Percentiles rank a stretch among this genome's conserved stretches.
Evolutionary conservation across 2,113 vertebrate genomes (phyloP).

Genomic region (Nipponia nippon): DNA sequence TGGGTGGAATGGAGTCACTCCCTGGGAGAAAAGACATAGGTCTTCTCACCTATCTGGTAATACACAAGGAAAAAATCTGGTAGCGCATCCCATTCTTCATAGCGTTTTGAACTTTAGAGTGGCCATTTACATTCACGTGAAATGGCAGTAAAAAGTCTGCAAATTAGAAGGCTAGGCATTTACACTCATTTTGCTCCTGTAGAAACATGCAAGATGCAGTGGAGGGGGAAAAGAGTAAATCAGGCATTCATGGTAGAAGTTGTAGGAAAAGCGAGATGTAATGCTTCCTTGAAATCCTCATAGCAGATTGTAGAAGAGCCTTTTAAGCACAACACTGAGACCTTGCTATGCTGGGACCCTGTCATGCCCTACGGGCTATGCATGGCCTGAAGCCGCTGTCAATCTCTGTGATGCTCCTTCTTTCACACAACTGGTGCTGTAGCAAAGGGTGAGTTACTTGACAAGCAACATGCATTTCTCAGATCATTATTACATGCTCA

Average conservation of each 20-base stretch:
- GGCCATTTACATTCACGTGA: not conserved
- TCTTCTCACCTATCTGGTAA: not conserved
- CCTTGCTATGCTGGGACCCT: not conserved
- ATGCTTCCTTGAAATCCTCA: not conserved
- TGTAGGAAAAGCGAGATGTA: not conserved
- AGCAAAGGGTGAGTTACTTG: not conserved
- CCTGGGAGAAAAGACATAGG: not conserved
- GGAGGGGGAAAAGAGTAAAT: not conserved
- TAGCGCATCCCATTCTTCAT: not conserved
- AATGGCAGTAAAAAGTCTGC: not conserved
- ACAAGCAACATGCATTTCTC: not conserved
- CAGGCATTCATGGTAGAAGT: not conserved
- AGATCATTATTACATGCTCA: not conserved
- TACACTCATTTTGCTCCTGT: not conserved
- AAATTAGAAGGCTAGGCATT: not conserved
- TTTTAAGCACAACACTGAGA: not conserved
- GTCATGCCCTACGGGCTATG: fast-evolving
- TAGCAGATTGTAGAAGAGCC: not conserved
- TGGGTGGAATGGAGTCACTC: not conserved
- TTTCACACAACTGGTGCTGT: not conserved
- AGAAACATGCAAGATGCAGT: not conserved
- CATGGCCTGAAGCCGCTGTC: not conserved
- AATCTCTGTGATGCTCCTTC: not conserved
- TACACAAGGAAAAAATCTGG: not conserved
- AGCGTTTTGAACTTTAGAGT: not conserved